These are phyloP conservation scores for Willowsia nigromaculata DNA, from an alignment of 2,888 invertebrate species.

Conservation along the genomic window DNA sequence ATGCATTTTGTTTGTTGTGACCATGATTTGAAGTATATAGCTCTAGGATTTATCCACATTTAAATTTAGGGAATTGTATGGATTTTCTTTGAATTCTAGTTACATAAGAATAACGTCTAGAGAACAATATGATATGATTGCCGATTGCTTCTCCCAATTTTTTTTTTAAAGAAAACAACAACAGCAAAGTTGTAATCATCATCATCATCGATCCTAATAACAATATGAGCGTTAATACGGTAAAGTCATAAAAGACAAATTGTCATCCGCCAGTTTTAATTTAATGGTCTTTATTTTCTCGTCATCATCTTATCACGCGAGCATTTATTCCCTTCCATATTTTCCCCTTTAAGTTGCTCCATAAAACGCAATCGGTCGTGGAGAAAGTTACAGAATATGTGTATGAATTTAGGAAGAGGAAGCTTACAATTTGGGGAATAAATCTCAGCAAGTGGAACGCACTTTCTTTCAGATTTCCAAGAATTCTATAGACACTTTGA, in stretches of 20 bases:
- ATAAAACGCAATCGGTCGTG: background rate
- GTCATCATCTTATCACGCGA: conserved; percentile 11
- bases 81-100: too few species aligned
- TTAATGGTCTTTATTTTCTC: conserved; percentile 34
- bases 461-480: background rate
- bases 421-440: background rate
- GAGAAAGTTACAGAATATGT: background rate
- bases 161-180: too few species aligned
- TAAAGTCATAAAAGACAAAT: conserved; percentile 10
- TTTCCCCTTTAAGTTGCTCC: background rate
- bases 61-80: too few species aligned
- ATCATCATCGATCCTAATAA: conserved; percentile 13
- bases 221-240: background rate
- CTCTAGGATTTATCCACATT: too few species aligned
- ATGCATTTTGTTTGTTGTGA: too few species aligned
- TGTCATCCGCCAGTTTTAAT: conserved; percentile 50
- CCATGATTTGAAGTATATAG: too few species aligned
- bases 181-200: background rate
- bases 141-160: too few species aligned
- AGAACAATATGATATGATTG: too few species aligned
- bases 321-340: background rate
- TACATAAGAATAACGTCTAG: too few species aligned
- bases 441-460: background rate
- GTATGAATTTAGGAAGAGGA: background rate
- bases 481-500: background rate